Base-by-base conservation (phyloP, 2,797 vertebrate species). In the Onychomys arenicola region DNA sequence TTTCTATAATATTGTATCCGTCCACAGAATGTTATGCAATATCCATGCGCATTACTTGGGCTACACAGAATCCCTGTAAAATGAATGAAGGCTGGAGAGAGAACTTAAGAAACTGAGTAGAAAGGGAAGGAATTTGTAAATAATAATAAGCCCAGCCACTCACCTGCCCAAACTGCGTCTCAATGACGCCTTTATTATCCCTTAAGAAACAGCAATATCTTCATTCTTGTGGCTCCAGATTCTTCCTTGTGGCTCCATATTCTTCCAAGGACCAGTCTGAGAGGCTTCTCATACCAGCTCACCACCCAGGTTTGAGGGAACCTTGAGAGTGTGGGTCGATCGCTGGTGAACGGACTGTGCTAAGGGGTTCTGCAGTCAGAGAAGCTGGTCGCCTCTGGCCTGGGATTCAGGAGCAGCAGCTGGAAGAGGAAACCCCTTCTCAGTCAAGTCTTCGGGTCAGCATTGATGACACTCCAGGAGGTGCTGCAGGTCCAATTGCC, bases 1-100 rank as follows among this genome's bases (percentile, higher is more conserved):
- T 97, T 98, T 98, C 98, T 96, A 93, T 59, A 77, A 90, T 96
- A 96, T 77, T 80, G 88, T 96, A 88, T 96, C 90, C 6, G 0
- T 97, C 96, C 97, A 96, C 93, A 96, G 96, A 97, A 97, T 76
- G 84, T 97, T 97, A 97, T 69, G 52, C 97, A 98, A 95, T 96
- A 91, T 98, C 96, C 94, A 78, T 55, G 95, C 75, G 78, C 96
- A 94, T 92, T 97, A 97, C 96, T 98, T 98, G 94, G 94, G 96
- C 96, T 96, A 96, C 59, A 96, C 97, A 98, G 94, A 84, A 86
- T 75, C 89, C 77, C 83, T 76, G 52, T 93, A 92, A 98, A 98
- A 97, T 96, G 97, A 97, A 96, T 40, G 95, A 95, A 78, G 73
- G 90, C 0, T 21, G 88, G 95, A 95, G 94, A n/a, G 32, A 93